Conservation (phyloP, 2,888 invertebrate genomes). For the Nemotelus pantherinus region DNA sequence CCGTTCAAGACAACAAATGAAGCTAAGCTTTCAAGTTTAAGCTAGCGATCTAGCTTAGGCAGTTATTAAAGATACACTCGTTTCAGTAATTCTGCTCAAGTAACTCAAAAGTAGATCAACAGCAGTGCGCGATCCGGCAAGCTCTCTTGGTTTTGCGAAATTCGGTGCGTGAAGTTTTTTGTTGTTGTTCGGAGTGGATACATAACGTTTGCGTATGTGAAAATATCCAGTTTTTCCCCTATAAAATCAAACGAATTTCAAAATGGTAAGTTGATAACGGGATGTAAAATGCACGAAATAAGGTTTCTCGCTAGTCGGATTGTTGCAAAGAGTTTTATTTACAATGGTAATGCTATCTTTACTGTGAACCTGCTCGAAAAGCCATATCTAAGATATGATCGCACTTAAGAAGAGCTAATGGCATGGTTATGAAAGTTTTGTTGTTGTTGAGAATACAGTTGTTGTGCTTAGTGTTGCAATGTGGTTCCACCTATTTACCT, state of each 20-base stretch:
- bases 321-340: not conserved
- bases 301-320: not conserved
- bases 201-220: conserved; percentile 23
- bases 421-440: not conserved
- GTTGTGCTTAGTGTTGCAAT: not conserved
- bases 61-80: not conserved
- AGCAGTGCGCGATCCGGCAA: conserved; percentile 19
- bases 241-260: not conserved
- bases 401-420: too few species aligned
- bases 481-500: too few species aligned
- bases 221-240: conserved; percentile 4
- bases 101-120: conserved; percentile 28
- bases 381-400: not conserved
- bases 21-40: not conserved
- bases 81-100: conserved; percentile 20
- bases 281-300: conserved; percentile 3
- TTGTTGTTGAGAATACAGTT: conserved; percentile 4
- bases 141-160: conserved; percentile 3
- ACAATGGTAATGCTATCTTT: not conserved
- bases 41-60: not conserved
- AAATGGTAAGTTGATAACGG: conserved; percentile 40
- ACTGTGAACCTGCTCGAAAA: conserved; percentile 8
- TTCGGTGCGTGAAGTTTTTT: not conserved
- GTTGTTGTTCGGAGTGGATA: not conserved
- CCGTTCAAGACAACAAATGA: not conserved